Conservation (phyloP, 2,888 invertebrate genomes). For the Linnaemya tessellans region DNA sequence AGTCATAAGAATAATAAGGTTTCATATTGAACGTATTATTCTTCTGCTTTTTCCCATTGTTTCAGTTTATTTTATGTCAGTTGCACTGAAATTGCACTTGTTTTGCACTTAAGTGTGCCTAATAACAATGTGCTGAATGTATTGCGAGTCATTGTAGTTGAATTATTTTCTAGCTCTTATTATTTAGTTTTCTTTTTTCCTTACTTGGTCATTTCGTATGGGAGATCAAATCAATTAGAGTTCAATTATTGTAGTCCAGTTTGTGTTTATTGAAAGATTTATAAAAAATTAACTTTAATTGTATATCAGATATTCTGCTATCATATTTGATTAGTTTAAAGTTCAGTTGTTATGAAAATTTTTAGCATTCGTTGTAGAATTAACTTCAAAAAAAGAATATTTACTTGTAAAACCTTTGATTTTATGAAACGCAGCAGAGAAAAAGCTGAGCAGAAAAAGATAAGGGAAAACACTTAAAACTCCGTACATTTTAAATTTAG, state of each 20-base stretch:
- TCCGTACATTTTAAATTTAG: no score
- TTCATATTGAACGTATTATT: conserved; percentile 49
- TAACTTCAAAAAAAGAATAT: not conserved
- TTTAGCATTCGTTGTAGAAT: not conserved
- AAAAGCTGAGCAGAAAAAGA: no score
- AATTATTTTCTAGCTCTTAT: not conserved
- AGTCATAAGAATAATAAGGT: conserved; percentile 47
- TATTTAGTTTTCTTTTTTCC: not conserved
- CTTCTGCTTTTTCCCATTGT: conserved; percentile 7
- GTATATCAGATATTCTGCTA: not conserved
- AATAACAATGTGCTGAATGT: conserved; percentile 59
- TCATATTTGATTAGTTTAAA: not conserved
- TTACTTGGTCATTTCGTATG: conserved; percentile 28
- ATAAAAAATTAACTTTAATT: not conserved
- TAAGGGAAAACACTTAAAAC: no score
- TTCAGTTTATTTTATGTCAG: conserved; percentile 56
- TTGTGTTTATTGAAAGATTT: not conserved
- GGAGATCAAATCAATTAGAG: conserved; percentile 62
- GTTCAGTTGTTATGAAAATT: not conserved
- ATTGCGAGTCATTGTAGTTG: conserved; percentile 36
- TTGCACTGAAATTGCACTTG: conserved; percentile 72
- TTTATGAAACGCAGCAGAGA: no score
- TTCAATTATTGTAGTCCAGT: conserved; percentile 65
- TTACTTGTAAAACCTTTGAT: no score
- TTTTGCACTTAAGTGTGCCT: conserved; percentile 64